phyloP scores from a whole-genome alignment of 2,113 vertebrate species.

The Pituophis catenifer region DNA sequence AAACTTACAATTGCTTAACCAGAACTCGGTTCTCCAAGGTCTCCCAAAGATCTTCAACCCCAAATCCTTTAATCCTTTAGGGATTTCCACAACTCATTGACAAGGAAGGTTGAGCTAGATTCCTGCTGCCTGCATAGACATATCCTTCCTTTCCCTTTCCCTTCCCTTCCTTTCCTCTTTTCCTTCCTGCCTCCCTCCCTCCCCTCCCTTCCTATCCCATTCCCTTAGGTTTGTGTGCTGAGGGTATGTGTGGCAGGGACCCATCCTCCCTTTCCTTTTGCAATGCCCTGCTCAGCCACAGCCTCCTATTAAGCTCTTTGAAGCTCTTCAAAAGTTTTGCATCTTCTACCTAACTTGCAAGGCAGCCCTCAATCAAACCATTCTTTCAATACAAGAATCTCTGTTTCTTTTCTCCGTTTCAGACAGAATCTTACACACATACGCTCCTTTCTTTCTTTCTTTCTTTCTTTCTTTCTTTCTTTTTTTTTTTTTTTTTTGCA shows the following conservation, averaged over 20 bases:
- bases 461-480: no score
- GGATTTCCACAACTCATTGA: neutral
- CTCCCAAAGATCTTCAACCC: neutral
- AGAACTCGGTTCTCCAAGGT: neutral
- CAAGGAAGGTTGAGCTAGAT: neutral
- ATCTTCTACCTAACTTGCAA: neutral
- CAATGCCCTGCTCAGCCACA: neutral
- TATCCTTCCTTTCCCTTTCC: no score
- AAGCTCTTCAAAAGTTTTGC: neutral
- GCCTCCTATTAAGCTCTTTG: neutral
- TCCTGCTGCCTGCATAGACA: neutral
- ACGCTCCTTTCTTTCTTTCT: no score
- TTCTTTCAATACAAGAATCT: neutral
- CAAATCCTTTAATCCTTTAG: neutral
- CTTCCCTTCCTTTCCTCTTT: no score
- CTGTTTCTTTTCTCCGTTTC: neutral
- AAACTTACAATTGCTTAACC: neutral
- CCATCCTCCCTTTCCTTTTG: neutral
- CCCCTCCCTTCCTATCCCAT: no score
- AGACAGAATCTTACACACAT: neutral
- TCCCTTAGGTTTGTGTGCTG: neutral
- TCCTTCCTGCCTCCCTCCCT: no score
- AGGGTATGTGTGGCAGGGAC: neutral
- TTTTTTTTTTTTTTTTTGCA: conserved; percentile 55
- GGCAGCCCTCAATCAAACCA: neutral